Percentiles rank a stretch among this genome's conserved stretches.
phyloP scores from a whole-genome alignment of 2,113 vertebrate species.

The Pangasianodon hypophthalmus region DNA sequence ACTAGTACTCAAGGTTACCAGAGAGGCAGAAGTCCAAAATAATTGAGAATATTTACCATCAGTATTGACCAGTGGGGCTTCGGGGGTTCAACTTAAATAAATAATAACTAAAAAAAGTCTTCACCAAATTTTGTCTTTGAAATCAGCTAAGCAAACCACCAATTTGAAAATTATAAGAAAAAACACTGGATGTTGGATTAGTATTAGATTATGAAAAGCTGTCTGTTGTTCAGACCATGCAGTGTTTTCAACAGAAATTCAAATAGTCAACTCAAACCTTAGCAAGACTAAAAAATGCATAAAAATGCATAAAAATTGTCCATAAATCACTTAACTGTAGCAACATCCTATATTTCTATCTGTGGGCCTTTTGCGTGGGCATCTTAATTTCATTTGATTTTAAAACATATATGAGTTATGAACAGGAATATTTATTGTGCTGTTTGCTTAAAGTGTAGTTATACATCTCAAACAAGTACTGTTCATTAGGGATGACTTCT shows the following conservation, averaged over 20 bases:
- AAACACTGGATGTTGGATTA: neutral
- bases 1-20: neutral
- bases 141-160: neutral
- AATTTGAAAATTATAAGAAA: neutral
- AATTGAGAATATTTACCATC: too few species aligned
- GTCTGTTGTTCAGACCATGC: neutral
- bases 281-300: neutral
- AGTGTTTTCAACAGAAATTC: neutral
- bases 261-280: neutral
- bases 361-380: neutral
- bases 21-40: neutral
- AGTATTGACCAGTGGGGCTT: neutral
- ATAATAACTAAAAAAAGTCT: neutral
- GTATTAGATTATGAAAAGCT: neutral
- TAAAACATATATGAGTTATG: neutral
- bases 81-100: neutral
- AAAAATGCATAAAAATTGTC: too few species aligned
- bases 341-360: neutral
- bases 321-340: neutral
- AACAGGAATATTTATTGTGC: neutral
- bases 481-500: neutral
- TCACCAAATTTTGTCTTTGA: neutral
- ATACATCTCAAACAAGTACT: neutral
- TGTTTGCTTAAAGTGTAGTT: too few species aligned
- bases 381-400: neutral